Percentiles rank a stretch among this genome's conserved stretches.
phyloP scores from a whole-genome alignment of 2,888 invertebrate species.

The Sialis lutaria region DNA sequence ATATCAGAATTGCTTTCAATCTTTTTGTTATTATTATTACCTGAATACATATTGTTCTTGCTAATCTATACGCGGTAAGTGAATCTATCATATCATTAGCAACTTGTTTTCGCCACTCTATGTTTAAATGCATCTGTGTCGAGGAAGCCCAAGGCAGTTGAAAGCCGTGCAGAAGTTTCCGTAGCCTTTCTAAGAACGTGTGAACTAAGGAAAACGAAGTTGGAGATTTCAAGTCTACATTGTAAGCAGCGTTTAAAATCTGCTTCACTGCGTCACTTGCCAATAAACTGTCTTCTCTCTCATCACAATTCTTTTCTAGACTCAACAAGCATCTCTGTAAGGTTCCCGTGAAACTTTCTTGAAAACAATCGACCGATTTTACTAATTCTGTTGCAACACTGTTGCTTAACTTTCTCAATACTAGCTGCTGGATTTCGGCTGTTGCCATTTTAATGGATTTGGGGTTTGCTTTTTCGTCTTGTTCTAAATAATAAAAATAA shows the following conservation, averaged over 20 bases:
- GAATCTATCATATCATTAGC: conserved; percentile 52
- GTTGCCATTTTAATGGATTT: conserved; percentile 35
- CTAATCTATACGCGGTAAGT: conserved; percentile 49
- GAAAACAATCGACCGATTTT: conserved; percentile 62
- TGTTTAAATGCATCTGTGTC: conserved; percentile 20
- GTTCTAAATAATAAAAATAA: no score
- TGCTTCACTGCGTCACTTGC: conserved; percentile 60
- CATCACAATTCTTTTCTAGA: conserved; percentile 37
- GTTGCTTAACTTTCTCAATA: conserved; percentile 54
- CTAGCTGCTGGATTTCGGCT: conserved; percentile 58
- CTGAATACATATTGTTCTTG: conserved; percentile 48
- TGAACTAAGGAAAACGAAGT: conserved; percentile 44
- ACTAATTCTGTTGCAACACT: conserved; percentile 63
- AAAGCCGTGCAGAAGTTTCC: conserved; percentile 41
- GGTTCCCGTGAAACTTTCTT: conserved; percentile 70
- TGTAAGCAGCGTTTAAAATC: conserved; percentile 56
- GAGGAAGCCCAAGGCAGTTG: conserved; percentile 38
- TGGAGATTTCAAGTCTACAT: conserved; percentile 49
- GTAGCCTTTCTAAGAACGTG: conserved; percentile 44
- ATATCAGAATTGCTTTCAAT: neutral
- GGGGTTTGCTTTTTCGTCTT: no score
- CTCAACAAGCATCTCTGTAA: conserved; percentile 56
- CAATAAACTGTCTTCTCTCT: conserved; percentile 30
- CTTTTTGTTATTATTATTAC: conserved; percentile 14
- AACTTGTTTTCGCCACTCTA: conserved; percentile 54